A percentile compares a stretch with the other conserved stretches of the same genome.
Conservation (phyloP, 1,140 invertebrate genomes). For the Dendroctonus ponderosae region DNA sequence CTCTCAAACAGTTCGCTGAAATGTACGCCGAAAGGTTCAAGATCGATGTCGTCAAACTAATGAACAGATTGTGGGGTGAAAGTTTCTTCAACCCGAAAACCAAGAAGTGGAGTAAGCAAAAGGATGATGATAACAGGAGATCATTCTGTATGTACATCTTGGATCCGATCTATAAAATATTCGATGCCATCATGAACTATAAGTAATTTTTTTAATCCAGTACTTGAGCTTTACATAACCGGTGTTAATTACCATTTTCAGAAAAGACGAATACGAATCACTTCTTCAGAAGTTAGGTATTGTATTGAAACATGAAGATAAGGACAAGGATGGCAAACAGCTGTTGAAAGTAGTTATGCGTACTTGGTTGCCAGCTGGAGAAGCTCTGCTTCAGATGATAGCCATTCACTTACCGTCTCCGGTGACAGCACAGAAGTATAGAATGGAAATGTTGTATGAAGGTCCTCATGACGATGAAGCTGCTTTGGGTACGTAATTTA, state of each 20-base stretch:
- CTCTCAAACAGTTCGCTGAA: constrained; percentile 98
- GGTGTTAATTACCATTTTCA: constrained; percentile 44
- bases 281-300: constrained; percentile 89
- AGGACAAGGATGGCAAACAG: constrained; percentile 92
- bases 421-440: constrained; percentile 97
- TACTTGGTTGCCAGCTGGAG: constrained; percentile 98
- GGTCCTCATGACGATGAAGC: constrained; percentile 97
- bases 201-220: constrained; percentile 52
- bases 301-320: constrained; percentile 90
- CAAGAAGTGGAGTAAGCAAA: constrained; percentile 97
- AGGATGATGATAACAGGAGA: constrained; percentile 86
- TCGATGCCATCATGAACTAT: constrained; percentile 97
- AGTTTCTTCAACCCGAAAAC: constrained; percentile 97
- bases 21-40: constrained; percentile 99
- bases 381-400: constrained; percentile 99
- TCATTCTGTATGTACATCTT: constrained; percentile 99
- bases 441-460: constrained; percentile 99
- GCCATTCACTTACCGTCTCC: constrained; percentile 99
- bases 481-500: constrained; percentile 64
- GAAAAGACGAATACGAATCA: constrained; percentile 88
- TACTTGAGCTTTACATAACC: not conserved
- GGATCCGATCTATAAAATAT: constrained; percentile 98
- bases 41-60: constrained; percentile 94
- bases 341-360: constrained; percentile 96
- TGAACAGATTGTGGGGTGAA: constrained; percentile 96